These are phyloP conservation scores for Scopus umbretta DNA, from an alignment of 2,113 vertebrate species.

Conservation along the genomic window DNA sequence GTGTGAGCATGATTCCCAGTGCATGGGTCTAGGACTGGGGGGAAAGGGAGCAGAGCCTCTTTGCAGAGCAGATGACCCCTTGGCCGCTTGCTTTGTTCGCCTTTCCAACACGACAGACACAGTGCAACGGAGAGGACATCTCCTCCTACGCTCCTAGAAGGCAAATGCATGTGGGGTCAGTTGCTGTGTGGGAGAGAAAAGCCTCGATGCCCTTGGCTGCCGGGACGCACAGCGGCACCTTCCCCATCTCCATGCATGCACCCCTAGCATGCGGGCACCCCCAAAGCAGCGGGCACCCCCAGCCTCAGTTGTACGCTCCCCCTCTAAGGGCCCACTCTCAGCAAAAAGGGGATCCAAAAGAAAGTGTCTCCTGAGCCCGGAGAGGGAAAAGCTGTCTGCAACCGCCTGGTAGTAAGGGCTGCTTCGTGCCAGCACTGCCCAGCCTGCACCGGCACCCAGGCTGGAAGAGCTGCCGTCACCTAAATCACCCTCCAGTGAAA, in stretches of 20 bases:
- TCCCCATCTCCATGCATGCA: background rate
- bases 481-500: background rate
- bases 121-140: background rate
- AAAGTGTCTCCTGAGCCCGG: background rate
- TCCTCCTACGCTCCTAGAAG: background rate
- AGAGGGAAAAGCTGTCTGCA: background rate
- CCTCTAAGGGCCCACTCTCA: background rate
- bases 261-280: fast-evolving
- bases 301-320: no score
- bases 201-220: background rate
- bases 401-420: background rate
- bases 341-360: background rate
- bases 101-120: background rate
- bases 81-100: background rate
- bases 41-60: background rate
- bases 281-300: background rate
- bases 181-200: background rate
- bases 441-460: fast-evolving
- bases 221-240: background rate
- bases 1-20: background rate
- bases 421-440: background rate
- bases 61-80: background rate
- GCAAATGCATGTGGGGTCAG: background rate
- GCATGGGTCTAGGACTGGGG: background rate
- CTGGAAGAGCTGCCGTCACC: background rate